A percentile compares a stretch with the other conserved stretches of the same genome.
Evolutionary conservation across 2,888 invertebrate species (phyloP).

Genomic region (Odontocolon sp.): DNA sequence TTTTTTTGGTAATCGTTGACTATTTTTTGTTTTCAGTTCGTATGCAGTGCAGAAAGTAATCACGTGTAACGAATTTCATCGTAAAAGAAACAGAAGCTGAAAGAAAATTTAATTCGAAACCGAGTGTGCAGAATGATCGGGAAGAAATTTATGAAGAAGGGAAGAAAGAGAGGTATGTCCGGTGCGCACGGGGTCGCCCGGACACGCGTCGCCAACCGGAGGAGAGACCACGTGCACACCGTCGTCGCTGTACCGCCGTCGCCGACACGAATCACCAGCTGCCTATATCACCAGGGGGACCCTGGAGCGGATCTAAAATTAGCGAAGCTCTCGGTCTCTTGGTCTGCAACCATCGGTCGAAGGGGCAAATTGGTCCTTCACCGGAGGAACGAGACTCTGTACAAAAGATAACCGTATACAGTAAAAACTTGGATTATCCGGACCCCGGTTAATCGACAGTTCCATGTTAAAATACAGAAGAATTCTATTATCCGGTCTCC

Average conservation of each 20-base stretch:
- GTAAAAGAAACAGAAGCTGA: not conserved
- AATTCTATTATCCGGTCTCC: too few relatives aligned
- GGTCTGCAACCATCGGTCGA: conserved; percentile 6
- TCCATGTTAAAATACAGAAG: too few relatives aligned
- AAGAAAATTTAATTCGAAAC: conserved; percentile 29
- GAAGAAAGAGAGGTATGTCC: conserved; percentile 56
- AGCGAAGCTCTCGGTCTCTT: conserved; percentile 64
- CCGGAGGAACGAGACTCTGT: conserved; percentile 15
- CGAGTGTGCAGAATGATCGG: conserved; percentile 40
- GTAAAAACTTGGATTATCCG: too few relatives aligned
- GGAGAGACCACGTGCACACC: conserved; percentile 69
- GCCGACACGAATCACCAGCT: conserved; percentile 74
- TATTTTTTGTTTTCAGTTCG: too few relatives aligned
- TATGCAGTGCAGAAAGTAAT: too few relatives aligned
- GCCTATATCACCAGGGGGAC: conserved; percentile 71
- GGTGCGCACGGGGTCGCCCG: conserved; percentile 56
- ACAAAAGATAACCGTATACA: too few relatives aligned
- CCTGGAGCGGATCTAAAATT: conserved; percentile 75
- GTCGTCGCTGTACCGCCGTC: conserved; percentile 40
- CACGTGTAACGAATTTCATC: too few relatives aligned
- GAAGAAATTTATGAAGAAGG: conserved; percentile 10
- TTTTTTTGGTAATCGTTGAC: too few relatives aligned
- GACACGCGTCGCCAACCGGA: conserved; percentile 63
- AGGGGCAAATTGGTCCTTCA: conserved; percentile 9
- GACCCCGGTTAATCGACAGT: too few relatives aligned